Base-by-base conservation (phyloP, 2,797 vertebrate genomes). In the Sebastes kiyomatsui region DNA sequence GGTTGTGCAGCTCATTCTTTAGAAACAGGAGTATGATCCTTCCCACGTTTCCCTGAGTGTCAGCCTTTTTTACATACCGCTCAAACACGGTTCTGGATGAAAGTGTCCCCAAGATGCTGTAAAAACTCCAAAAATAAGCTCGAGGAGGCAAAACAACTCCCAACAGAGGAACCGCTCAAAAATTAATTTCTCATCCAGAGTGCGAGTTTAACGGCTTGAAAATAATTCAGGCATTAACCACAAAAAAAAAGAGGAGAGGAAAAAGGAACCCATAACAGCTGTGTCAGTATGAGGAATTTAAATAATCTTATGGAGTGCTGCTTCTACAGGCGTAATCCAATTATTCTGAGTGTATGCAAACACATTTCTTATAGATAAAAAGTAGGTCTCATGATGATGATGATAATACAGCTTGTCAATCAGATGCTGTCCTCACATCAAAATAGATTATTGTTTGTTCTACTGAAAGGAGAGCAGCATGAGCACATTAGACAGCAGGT, bases 251-350 rank as follows among this genome's bases (percentile, higher is more conserved):
- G 20, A 7, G 1, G 3, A 11, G 20, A 22, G 13, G 13, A n/a
- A 4, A 52, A 20, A 33, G 28, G 30, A 49, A 49, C 1, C 60
- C 28, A 28, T 23, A 82, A 85, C 85, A 87, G 73, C 80, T 87
- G 88, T 88, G 88, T 88, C 73, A 52, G 49, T 81, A 77, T 90
- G 56, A 61, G 46, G 64, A 81, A 74, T 87, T 82, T 38, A 70
- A 83, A 85, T 77, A 61, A 7, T 46, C 33, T 23, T 80, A 82
- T 77, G 67, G 55, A 60, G 67, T 23, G 66, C 55, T 70, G 46
- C 75, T 65, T 66, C 16, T 23, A 7, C 54, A 13, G 56, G 20
- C 16, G 46, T 61, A 65, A 61, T 84, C 67, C 67, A 52, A 13
- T 72, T 55, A 77, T 77, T 67, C 27, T 38, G 67, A 9, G 22